Evolutionary conservation across 1,140 invertebrate species (phyloP).

Genomic region (Drosophila azteca): DNA sequence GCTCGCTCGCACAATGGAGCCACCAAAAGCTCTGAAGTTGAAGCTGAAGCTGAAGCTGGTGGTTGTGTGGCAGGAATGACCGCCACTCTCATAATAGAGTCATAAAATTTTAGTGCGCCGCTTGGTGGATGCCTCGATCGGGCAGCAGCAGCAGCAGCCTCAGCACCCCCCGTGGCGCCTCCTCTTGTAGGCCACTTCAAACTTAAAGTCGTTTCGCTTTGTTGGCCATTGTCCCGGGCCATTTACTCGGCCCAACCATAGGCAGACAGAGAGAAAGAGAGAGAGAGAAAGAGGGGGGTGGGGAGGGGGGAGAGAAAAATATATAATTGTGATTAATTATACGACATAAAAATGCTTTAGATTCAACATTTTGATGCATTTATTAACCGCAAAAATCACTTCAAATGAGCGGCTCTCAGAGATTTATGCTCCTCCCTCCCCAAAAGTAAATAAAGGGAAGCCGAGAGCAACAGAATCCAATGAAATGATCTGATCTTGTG

Average conservation of each 20-base stretch:
- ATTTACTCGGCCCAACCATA: slow-evolving; percentile 63
- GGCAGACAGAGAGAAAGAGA: not conserved
- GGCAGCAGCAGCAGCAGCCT: not conserved
- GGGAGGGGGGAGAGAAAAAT: slow-evolving; percentile 51
- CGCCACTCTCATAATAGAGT: slow-evolving; percentile 81
- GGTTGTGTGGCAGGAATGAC: slow-evolving; percentile 43
- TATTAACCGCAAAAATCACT: slow-evolving; percentile 81
- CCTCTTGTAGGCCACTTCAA: slow-evolving; percentile 27
- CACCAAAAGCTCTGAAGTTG: not conserved
- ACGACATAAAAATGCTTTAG: slow-evolving; percentile 80
- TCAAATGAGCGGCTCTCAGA: slow-evolving; percentile 62
- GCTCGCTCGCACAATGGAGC: slow-evolving; percentile 53
- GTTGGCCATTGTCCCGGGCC: slow-evolving; percentile 73
- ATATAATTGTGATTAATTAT: slow-evolving; percentile 83
- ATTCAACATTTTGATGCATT: slow-evolving; percentile 80
- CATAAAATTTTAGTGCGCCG: slow-evolving; percentile 81
- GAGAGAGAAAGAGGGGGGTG: too few species aligned
- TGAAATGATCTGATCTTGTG: not conserved
- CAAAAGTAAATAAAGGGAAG: too few species aligned
- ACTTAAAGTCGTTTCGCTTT: slow-evolving; percentile 70
- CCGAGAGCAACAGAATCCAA: too few species aligned
- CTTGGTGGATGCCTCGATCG: slow-evolving; percentile 36
- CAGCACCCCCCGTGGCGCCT: slow-evolving; percentile 68
- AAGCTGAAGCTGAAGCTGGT: slow-evolving; percentile 19
- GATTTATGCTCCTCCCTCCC: too few species aligned